These are phyloP conservation scores for Neodiprion fabricii DNA, from an alignment of 1,140 invertebrate genomes.

Conservation along the genomic window DNA sequence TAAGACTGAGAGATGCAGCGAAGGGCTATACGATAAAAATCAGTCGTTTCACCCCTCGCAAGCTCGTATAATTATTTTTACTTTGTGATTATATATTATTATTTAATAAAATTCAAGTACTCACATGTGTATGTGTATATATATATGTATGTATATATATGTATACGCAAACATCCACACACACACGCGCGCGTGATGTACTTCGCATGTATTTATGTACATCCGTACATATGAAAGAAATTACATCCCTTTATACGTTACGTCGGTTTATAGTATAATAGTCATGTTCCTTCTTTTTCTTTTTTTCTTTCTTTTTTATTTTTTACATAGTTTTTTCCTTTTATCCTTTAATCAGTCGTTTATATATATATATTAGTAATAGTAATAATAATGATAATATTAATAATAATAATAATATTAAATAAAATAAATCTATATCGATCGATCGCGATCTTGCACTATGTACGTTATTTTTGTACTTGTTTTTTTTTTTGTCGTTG, in stretches of 20 bases:
- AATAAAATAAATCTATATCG: constrained; percentile 39
- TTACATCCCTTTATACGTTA: constrained; percentile 46
- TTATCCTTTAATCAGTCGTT: neutral
- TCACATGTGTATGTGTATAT: neutral
- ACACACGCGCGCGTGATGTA: neutral
- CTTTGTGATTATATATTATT: constrained; percentile 49
- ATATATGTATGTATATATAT: neutral
- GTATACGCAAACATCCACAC: neutral
- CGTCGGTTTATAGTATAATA: constrained; percentile 49
- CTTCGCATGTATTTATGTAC: neutral
- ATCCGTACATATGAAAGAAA: constrained; percentile 38
- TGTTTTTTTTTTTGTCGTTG: too few relatives aligned
- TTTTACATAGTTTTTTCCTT: neutral
- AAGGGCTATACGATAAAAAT: constrained; percentile 37
- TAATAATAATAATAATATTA: constrained; percentile 32
- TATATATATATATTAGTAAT: neutral
- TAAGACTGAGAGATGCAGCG: constrained; percentile 53
- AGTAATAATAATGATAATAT: too few relatives aligned
- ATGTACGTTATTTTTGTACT: too few relatives aligned
- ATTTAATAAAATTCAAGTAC: constrained; percentile 21
- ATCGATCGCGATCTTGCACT: constrained; percentile 10
- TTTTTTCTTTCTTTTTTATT: neutral
- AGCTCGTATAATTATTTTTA: constrained; percentile 44
- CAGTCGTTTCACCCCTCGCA: constrained; percentile 43
- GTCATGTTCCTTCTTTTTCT: constrained; percentile 51